Evolutionary conservation across 2,888 invertebrate species (phyloP), one percentile per base, ranked within the genome.

Genomic region (Hypolimnas misippus): DNA sequence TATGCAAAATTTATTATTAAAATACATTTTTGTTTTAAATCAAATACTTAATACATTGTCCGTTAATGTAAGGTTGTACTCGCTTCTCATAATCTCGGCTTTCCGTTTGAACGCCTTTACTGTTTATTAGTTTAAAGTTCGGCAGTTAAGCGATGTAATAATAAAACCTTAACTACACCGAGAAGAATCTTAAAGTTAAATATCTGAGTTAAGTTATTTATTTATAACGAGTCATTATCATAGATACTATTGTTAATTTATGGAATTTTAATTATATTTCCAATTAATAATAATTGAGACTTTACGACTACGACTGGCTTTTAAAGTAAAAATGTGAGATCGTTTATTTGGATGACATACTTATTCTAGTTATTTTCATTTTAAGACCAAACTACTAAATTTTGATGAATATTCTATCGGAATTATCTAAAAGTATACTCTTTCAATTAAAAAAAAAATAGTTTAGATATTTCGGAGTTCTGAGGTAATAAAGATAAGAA

Each of bases 121-220:
- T 49, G 49, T 49, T 29, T 25, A 49, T 49, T 49, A 14, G 49
- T 49, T 49, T 29, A 25, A 49, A 49, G 49, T 49, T 49, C 49
- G 25, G 29, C 8, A 29, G 49, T 46, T 46, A 46, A 21, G 12
- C 21, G 21, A 12, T 46, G 5, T 21, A 12, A 46, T 46, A 46
- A 46, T 17, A 46, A 21, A 46, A 19, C 44, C 19, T 19, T 17
- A 5, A 8, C 7, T 21, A n/a, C 19, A 4, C 1, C 7, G 14
- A 5, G 40, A 40, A 40, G n/a, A 7, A 16, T 40, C 6, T 16
- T 6, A 40, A 40, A 40, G 40, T 40, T 14, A 40, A 40, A 14
- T 40, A 14, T 40, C 40, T 7, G 7, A 40, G 16, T 40, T 3
- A 6, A 6, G 16, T 40, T 40, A 14, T 40, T 40, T 40, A 14